A percentile compares a stretch with the other conserved stretches of the same genome.
Evolutionary conservation across 2,113 vertebrate genomes (phyloP).

Genomic region (Leptocoma aspasia): DNA sequence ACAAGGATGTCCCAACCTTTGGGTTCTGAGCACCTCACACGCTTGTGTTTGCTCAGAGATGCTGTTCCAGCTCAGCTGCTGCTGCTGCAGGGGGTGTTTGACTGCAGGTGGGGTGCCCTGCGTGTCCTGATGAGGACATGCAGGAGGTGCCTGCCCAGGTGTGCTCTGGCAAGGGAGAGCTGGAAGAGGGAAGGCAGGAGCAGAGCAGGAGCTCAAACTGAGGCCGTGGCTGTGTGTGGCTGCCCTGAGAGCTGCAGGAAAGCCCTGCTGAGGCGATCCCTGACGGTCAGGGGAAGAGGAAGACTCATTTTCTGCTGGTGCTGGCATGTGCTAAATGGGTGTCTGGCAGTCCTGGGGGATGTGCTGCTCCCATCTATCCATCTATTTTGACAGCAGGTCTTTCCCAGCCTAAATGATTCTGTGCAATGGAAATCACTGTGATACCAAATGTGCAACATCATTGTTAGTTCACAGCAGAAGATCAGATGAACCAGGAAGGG

Average conservation of each 20-base stretch:
- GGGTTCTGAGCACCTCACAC: background rate
- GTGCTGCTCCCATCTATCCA: background rate
- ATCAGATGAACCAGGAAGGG: background rate
- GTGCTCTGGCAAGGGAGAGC: background rate
- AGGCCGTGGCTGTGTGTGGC: background rate
- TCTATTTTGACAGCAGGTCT: background rate
- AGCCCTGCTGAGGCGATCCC: background rate
- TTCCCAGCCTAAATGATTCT: background rate
- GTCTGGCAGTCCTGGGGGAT: background rate
- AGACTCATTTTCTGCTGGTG: background rate
- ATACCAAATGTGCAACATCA: fast-evolving
- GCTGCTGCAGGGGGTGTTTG: background rate
- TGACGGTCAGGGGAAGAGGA: too few relatives aligned
- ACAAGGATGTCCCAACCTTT: background rate
- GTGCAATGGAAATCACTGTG: background rate
- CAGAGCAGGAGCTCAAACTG: background rate
- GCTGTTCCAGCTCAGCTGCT: background rate
- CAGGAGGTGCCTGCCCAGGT: fast-evolving
- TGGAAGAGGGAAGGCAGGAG: background rate
- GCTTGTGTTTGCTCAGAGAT: background rate
- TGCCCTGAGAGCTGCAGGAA: background rate
- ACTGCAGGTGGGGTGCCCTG: background rate
- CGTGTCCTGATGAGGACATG: fast-evolving
- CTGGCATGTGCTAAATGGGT: fast-evolving
- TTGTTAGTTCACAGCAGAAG: background rate